Evolutionary conservation across 2,888 invertebrate genomes (phyloP).

Genomic region (Drosophila phalerata): DNA sequence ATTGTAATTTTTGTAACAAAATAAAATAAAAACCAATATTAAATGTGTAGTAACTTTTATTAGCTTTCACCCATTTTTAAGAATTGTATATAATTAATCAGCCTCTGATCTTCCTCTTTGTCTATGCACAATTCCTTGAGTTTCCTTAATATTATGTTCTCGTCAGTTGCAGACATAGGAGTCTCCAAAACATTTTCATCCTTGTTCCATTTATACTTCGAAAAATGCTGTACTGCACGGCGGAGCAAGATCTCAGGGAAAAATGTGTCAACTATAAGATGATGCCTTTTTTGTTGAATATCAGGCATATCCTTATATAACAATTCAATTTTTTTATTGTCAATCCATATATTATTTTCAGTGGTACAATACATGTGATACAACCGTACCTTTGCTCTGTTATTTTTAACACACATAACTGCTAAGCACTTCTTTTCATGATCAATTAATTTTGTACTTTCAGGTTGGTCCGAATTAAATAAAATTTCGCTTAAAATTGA

Average conservation of each 20-base stretch:
- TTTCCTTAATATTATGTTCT: neutral
- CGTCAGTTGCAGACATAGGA: constrained; percentile 10
- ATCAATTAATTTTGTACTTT: neutral
- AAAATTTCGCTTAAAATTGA: constrained; percentile 11
- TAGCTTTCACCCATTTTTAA: constrained; percentile 3
- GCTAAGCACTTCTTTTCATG: constrained; percentile 7
- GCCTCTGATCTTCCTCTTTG: constrained; percentile 6
- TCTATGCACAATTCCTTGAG: constrained; percentile 5
- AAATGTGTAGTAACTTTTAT: no score
- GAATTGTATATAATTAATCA: constrained; percentile 43
- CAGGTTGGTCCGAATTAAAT: constrained; percentile 5
- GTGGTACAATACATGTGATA: constrained; percentile 40
- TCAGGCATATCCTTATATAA: constrained; percentile 21
- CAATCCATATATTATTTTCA: neutral
- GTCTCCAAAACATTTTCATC: constrained; percentile 38
- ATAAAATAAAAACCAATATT: no score
- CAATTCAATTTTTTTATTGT: neutral
- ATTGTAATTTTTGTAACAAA: no score
- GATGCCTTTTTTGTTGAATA: constrained; percentile 8
- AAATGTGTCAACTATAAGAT: neutral
- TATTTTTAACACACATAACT: constrained; percentile 21
- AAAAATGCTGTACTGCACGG: constrained; percentile 19
- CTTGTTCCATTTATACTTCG: constrained; percentile 38
- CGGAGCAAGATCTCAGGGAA: constrained; percentile 23
- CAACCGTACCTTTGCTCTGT: neutral